Percentiles rank a stretch among this genome's conserved stretches.
Conservation (phyloP, 2,797 vertebrate genomes). For the Mus minutoides region DNA sequence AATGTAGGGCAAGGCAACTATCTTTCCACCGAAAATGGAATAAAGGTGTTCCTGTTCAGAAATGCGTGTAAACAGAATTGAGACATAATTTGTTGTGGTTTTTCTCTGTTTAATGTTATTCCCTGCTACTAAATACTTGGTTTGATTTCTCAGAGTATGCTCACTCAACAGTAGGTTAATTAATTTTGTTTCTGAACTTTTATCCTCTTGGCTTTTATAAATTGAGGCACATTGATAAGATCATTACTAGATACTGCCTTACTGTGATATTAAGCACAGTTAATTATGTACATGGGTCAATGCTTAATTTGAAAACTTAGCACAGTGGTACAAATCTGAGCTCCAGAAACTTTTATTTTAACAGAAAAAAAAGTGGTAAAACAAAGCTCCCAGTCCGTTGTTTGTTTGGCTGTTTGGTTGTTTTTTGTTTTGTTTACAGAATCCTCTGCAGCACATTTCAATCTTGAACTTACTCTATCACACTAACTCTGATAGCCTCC, state of each 20-base stretch:
- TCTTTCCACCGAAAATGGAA: neutral
- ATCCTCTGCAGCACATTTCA: neutral
- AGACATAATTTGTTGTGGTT: neutral
- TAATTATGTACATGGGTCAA: neutral
- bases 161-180: neutral
- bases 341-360: neutral
- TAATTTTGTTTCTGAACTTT: slow-evolving; percentile 48
- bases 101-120: neutral
- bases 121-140: neutral
- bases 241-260: neutral
- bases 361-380: neutral
- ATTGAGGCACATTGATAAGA: neutral
- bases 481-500: neutral
- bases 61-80: slow-evolving; percentile 28
- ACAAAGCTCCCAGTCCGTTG: neutral
- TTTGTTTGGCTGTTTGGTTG: neutral
- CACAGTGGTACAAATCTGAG: neutral
- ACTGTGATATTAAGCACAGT: neutral
- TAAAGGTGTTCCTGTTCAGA: neutral
- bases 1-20: slow-evolving; percentile 25
- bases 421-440: neutral
- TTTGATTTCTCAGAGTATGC: neutral
- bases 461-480: neutral
- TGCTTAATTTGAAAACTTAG: slow-evolving; percentile 13
- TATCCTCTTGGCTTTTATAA: neutral